Evolutionary conservation across 2,113 vertebrate genomes (phyloP).

Genomic region (Rhinoptilus africanus): DNA sequence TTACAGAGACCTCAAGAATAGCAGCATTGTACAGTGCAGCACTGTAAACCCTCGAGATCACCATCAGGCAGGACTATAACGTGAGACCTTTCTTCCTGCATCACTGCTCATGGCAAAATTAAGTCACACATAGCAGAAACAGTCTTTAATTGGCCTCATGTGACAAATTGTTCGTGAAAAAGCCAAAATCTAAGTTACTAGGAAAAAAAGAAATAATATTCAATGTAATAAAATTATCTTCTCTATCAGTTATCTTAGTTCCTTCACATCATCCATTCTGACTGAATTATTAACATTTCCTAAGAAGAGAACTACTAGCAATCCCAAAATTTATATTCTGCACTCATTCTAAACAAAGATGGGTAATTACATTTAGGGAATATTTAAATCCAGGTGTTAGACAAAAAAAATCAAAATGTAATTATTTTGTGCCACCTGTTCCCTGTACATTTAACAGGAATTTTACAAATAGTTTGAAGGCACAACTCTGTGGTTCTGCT

Average conservation of each 20-base stretch:
- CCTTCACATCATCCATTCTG: background rate
- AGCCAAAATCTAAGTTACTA: background rate
- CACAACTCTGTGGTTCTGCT: slow-evolving; percentile 51
- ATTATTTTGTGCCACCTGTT: slow-evolving; percentile 76
- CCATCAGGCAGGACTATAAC: background rate
- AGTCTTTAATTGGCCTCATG: background rate
- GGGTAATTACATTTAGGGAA: slow-evolving; percentile 54
- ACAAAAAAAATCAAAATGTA: slow-evolving; percentile 59
- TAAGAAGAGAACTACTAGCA: slow-evolving; percentile 19
- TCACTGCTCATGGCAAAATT: background rate
- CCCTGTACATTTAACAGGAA: slow-evolving; percentile 56
- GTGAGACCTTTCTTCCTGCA: background rate
- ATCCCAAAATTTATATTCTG: slow-evolving; percentile 41
- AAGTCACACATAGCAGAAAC: background rate
- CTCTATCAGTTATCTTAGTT: background rate
- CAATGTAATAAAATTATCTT: background rate
- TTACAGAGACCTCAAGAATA: background rate
- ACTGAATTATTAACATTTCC: background rate
- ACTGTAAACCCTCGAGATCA: background rate
- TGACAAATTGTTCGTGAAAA: background rate
- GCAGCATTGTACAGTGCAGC: background rate
- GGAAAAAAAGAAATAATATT: background rate
- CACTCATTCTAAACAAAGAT: slow-evolving; percentile 64
- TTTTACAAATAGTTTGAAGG: slow-evolving; percentile 69
- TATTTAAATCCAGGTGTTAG: slow-evolving; percentile 69